These are phyloP conservation scores for Hipparchia semele DNA, from an alignment of 2,888 invertebrate genomes.

Conservation along the genomic window DNA sequence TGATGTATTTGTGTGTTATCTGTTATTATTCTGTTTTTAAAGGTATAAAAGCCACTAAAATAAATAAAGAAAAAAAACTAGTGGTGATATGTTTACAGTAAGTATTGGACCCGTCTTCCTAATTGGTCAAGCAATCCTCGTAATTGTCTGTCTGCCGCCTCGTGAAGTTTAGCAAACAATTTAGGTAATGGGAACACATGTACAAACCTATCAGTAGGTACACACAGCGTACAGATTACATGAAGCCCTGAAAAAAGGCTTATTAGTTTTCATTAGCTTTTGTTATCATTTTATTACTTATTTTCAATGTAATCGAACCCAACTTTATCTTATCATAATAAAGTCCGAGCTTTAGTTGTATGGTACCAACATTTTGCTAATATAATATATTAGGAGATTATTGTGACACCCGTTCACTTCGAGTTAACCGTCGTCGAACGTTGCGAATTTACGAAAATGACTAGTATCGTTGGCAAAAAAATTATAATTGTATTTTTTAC, in stretches of 20 bases:
- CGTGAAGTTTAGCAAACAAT: constrained; percentile 23
- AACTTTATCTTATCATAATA: background rate
- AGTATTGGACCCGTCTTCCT: constrained; percentile 19
- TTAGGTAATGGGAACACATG: background rate
- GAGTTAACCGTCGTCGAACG: no score
- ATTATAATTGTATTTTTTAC: no score
- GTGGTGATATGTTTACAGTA: constrained; percentile 16
- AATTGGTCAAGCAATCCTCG: constrained; percentile 30
- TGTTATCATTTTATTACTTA: background rate
- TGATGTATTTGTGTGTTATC: no score
- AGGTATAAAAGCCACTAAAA: no score
- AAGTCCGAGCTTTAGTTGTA: background rate
- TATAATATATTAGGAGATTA: background rate
- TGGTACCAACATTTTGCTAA: background rate
- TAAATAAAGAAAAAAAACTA: no score
- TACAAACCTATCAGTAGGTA: background rate
- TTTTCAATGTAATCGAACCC: background rate
- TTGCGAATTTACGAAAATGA: no score
- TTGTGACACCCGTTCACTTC: background rate
- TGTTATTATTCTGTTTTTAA: no score
- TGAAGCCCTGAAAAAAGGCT: background rate
- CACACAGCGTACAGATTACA: background rate
- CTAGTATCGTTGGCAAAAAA: no score
- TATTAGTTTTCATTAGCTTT: constrained; percentile 3
- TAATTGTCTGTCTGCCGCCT: constrained; percentile 32